Base-by-base conservation (phyloP, 2,888 invertebrate species). In the Lochmaea crataegi region DNA sequence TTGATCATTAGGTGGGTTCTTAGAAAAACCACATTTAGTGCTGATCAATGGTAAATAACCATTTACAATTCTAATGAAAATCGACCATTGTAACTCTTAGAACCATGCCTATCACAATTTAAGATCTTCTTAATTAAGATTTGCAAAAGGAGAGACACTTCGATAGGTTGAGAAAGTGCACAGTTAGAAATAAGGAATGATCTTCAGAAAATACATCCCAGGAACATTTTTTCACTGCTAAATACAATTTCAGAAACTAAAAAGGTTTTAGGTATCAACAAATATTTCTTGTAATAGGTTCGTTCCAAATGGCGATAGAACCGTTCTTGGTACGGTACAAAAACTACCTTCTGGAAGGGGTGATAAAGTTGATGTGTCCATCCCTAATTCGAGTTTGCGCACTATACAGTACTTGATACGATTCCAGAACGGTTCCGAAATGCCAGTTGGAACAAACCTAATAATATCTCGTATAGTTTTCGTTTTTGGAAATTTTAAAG, bases 21-120 rank as follows among this genome's bases (percentile, higher is more conserved):
- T 18, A 18, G 18, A 67, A 67, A 67, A 67, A 58, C 57, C 45
- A n/a, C 58, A 67, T 57, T 22, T 18, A 57, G 22, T 14, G 67
- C 57, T 22, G 32, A 58, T 45, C 45, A 67, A 67, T 67, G 67
- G 67, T 67, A 58, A 67, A 67, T 67, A 58, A 58, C 58, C 41
- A 67, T 67, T 67, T 67, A 67, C 67, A 67, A 67, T 67, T 67
- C 67, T 67, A 58, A 67, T 67, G 67, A 67, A 67, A 67, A 67
- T 58, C 58, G 18, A 41, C 26, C 58, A 67, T 67, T 67, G 67
- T 67, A 67, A 58, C 45, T 67, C 26, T 57, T 57, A 22, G 57
- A 58, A 18, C 57, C 56, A 12, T 41, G 41, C 45, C 18, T 67
- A 67, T 67, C 67, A 58, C 56, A 67, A 58, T 58, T 67, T 67